These are phyloP conservation scores for Forbesichthys agassizii DNA, from an alignment of 2,113 vertebrate genomes.

Conservation along the genomic window DNA sequence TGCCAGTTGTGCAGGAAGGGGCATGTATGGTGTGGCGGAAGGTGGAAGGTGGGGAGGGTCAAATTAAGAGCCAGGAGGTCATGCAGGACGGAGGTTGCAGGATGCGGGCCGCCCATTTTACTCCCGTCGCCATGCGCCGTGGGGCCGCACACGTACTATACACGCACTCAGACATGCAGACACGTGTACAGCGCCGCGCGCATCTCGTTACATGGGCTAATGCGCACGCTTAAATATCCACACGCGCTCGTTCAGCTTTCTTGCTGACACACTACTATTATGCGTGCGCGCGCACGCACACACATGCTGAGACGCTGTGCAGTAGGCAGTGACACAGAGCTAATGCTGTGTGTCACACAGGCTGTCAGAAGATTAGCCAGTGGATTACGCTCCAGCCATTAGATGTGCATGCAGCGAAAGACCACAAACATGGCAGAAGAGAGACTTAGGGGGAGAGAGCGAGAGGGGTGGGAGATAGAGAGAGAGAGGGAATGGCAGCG, in stretches of 20 bases:
- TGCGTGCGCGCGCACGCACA: constrained; percentile 34
- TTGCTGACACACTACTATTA: neutral
- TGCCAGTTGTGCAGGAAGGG: neutral
- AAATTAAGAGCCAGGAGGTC: constrained; percentile 37
- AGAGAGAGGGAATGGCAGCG: constrained; percentile 12
- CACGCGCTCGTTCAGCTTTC: constrained; percentile 11
- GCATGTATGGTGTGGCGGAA: constrained; percentile 27
- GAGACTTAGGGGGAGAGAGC: constrained; percentile 8
- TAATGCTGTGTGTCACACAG: constrained; percentile 82
- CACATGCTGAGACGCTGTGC: constrained; percentile 65
- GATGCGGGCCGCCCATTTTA: constrained; percentile 39
- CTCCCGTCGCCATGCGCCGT: constrained; percentile 18
- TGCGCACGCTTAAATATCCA: constrained; percentile 27
- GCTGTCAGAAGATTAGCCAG: constrained; percentile 82
- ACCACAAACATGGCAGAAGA: constrained; percentile 69
- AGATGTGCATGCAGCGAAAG: constrained; percentile 76
- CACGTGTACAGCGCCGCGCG: neutral
- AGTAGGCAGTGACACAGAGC: constrained; percentile 78
- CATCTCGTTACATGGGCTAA: constrained; percentile 34
- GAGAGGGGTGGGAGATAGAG: constrained; percentile 6
- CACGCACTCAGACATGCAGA: constrained; percentile 4
- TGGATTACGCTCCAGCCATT: constrained; percentile 80
- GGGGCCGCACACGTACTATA: neutral
- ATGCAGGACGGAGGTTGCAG: constrained; percentile 19
- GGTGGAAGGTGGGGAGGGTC: neutral